Evolutionary conservation across 2,113 vertebrate species (phyloP).

Genomic region (Hippoglossus stenolepis): DNA sequence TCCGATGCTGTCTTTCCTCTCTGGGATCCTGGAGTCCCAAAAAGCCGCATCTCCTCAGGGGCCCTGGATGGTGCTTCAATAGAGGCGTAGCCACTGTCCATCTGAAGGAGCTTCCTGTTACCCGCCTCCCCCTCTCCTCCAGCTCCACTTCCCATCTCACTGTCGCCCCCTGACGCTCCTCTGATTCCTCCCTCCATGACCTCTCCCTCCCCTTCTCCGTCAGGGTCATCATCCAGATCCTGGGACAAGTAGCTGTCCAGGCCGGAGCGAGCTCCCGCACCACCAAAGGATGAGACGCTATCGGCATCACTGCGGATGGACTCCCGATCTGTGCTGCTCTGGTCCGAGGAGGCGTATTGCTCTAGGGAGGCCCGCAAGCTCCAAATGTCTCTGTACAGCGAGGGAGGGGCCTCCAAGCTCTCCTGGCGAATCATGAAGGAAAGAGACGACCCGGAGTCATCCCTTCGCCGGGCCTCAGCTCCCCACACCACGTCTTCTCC

Average conservation of each 20-base stretch:
- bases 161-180: conserved; percentile 51
- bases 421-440: conserved; percentile 68
- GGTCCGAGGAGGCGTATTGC: conserved; percentile 90
- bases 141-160: conserved; percentile 59
- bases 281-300: conserved; percentile 86
- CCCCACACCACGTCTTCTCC: conserved; percentile 60
- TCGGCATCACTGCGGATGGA: conserved; percentile 91
- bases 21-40: conserved; percentile 73
- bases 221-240: conserved; percentile 84
- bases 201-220: conserved; percentile 71
- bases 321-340: conserved; percentile 93
- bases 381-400: conserved; percentile 93
- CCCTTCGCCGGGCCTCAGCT: conserved; percentile 58
- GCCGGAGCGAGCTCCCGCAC: conserved; percentile 65
- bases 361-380: conserved; percentile 94
- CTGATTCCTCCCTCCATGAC: conserved; percentile 34
- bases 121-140: conserved; percentile 83
- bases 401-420: conserved; percentile 79
- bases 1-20: conserved; percentile 89
- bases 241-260: conserved; percentile 83
- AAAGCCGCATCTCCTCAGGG: conserved; percentile 86
- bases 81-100: conserved; percentile 98
- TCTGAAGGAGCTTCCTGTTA: conserved; percentile 92
- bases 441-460: conserved; percentile 52
- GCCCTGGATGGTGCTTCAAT: conserved; percentile 91